Conservation (phyloP, 92 coral and sea anemone genomes). For the Palythoa grandis region DNA sequence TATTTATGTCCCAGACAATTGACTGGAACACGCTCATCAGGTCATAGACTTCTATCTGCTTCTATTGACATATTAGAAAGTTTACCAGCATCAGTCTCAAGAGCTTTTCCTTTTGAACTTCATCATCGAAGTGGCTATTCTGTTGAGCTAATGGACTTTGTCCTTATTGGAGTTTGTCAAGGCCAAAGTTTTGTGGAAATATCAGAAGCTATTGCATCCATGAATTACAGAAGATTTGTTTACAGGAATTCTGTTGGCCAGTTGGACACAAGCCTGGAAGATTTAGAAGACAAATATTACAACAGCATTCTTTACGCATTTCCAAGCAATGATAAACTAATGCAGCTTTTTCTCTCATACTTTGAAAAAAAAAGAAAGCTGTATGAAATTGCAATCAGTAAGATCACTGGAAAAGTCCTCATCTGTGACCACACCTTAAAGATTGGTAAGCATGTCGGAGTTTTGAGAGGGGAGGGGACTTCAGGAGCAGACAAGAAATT, state of each 20-base stretch:
- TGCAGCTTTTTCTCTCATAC: conserved; percentile 69
- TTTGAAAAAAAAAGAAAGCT: conserved; percentile 60
- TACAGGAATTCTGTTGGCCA: conserved; percentile 58
- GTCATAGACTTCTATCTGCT: conserved; percentile 76
- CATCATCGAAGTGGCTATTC: conserved; percentile 78
- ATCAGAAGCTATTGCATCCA: conserved; percentile 65
- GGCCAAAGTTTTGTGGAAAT: conserved; percentile 74
- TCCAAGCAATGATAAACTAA: conserved; percentile 81
- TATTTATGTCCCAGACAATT: conserved; percentile 51
- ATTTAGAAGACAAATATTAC: conserved; percentile 52
- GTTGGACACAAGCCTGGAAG: conserved; percentile 23
- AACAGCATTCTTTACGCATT: conserved; percentile 61
- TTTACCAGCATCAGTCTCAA: conserved; percentile 58
- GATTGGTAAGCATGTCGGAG: conserved; percentile 67
- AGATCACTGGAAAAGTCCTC: conserved; percentile 61
- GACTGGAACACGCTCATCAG: conserved; percentile 48
- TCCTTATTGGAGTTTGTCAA: conserved; percentile 65
- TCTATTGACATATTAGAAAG: conserved; percentile 71
- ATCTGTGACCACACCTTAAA: conserved; percentile 80
- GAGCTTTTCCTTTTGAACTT: conserved; percentile 68
- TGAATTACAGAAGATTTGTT: conserved; percentile 74
- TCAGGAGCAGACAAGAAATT: conserved; percentile 52
- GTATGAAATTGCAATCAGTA: conserved; percentile 64
- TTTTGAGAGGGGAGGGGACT: conserved; percentile 20
- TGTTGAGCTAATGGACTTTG: conserved; percentile 69